These are phyloP conservation scores for Chelon auratus DNA, from an alignment of 2,797 vertebrate genomes.

Conservation along the genomic window DNA sequence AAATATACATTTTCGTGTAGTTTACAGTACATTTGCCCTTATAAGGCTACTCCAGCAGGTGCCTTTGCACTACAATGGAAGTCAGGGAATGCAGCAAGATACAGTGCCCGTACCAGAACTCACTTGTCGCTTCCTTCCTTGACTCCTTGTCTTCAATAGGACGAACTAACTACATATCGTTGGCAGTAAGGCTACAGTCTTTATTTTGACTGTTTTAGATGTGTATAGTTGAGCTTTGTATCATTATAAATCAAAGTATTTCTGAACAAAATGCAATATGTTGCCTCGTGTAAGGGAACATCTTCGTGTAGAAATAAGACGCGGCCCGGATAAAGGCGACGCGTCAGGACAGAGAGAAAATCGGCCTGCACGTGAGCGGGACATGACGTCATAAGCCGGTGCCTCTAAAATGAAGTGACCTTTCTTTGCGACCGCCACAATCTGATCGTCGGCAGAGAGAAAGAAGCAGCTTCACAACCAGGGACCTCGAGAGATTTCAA, in stretches of 20 bases:
- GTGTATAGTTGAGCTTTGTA: not conserved
- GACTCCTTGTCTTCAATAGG: not conserved
- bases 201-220: not conserved
- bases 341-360: conserved; percentile 11
- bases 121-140: not conserved
- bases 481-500: not conserved
- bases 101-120: not conserved
- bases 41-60: conserved; percentile 23
- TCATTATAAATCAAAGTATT: not conserved
- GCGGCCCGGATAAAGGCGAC: accelerated
- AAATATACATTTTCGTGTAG: not conserved
- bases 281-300: accelerated
- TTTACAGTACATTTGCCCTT: conserved; percentile 4
- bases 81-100: conserved; percentile 7
- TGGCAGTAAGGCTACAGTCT: not conserved
- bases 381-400: conserved; percentile 73
- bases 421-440: conserved; percentile 67
- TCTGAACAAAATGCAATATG: not conserved
- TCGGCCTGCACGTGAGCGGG: conserved; percentile 40
- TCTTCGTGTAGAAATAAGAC: not conserved
- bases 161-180: not conserved
- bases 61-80: not conserved
- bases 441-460: not conserved
- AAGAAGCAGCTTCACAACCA: accelerated
- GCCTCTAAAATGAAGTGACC: conserved; percentile 74